Conservation (phyloP, 1,140 invertebrate species). For the Physella acuta region DNA sequence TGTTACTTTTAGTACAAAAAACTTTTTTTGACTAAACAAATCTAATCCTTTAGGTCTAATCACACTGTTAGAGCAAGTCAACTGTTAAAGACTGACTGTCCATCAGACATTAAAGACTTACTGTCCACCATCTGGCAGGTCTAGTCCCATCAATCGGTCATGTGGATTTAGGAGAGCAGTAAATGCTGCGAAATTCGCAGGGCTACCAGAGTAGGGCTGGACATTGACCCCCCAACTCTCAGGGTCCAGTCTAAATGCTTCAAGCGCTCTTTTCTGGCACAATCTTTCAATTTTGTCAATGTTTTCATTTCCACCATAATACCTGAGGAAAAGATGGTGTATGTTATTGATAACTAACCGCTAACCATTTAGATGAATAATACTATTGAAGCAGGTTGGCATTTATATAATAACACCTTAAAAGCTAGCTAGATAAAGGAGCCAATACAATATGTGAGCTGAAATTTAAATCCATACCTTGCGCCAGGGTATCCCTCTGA, state of each 20-base stretch:
- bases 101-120: conserved; percentile 45
- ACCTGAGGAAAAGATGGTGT: too few species aligned
- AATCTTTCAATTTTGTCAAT: conserved; percentile 92
- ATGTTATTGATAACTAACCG: too few species aligned
- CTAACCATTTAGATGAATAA: too few species aligned
- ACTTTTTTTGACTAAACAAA: too few species aligned
- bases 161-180: conserved; percentile 73
- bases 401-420: too few species aligned
- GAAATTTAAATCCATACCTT: conserved; percentile 53
- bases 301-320: conserved; percentile 94
- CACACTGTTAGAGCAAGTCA: too few species aligned
- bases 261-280: conserved; percentile 81
- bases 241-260: conserved; percentile 78
- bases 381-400: too few species aligned
- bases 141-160: conserved; percentile 93
- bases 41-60: too few species aligned
- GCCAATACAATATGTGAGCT: background rate
- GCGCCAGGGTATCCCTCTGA: conserved; percentile 87
- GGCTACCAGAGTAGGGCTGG: conserved; percentile 92
- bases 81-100: too few species aligned
- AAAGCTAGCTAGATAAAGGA: background rate
- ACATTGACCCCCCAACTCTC: conserved; percentile 97
- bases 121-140: conserved; percentile 96
- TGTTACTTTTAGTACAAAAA: too few species aligned
- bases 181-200: conserved; percentile 89